phyloP scores from a whole-genome alignment of 1,140 invertebrate species.

The Leguminivora glycinivorella region DNA sequence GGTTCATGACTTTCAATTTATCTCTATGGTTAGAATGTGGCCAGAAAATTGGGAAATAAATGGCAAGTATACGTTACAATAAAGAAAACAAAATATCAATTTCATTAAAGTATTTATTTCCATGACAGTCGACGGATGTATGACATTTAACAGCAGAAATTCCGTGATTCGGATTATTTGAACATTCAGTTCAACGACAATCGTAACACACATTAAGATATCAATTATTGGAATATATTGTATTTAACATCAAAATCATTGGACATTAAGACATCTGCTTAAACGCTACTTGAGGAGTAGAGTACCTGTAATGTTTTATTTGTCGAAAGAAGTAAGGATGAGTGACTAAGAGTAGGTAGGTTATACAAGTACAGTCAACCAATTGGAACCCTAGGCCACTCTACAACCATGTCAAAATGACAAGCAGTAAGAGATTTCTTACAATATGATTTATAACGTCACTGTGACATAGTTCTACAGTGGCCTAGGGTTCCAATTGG shows the following conservation, averaged over 20 bases:
- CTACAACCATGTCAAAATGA: no score
- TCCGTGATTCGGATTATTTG: constrained; percentile 9
- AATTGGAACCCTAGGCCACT: no score
- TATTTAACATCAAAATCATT: constrained; percentile 26
- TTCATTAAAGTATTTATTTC: constrained; percentile 24
- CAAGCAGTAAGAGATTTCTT: no score
- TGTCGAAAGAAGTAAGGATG: not conserved
- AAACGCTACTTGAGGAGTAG: constrained; percentile 11
- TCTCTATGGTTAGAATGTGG: no score
- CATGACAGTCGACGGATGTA: constrained; percentile 17
- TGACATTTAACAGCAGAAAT: constrained; percentile 24
- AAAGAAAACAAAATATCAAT: not conserved
- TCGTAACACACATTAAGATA: constrained; percentile 24
- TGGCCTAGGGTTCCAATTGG: no score
- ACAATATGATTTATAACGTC: no score
- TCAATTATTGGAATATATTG: constrained; percentile 21
- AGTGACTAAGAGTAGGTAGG: not conserved
- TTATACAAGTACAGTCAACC: no score
- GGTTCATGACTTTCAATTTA: no score
- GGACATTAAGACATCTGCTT: constrained; percentile 20
- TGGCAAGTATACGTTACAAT: not conserved
- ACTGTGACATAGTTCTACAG: no score
- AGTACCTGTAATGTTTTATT: constrained; percentile 13
- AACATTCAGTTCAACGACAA: constrained; percentile 26
- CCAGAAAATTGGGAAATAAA: no score